Conservation (phyloP, 2,888 invertebrate species). For the Spisula subtruncata region DNA sequence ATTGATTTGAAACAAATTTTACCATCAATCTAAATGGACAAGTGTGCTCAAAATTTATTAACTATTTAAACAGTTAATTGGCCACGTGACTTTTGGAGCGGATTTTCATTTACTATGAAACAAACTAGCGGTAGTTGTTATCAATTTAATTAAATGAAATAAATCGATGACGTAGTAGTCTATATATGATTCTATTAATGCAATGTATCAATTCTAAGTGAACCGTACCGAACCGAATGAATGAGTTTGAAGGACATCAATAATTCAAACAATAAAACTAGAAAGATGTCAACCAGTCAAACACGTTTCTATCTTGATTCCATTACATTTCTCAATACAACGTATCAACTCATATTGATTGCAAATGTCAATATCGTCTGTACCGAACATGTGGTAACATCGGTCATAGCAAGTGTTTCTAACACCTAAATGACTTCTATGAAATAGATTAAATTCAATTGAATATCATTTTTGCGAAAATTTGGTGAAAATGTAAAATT, state of each 20-base stretch:
- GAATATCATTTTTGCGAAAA: not conserved
- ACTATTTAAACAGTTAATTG: too few species aligned
- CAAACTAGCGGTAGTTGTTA: too few species aligned
- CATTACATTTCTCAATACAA: not conserved
- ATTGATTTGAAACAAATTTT: too few species aligned
- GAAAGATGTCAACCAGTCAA: not conserved
- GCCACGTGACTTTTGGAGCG: too few species aligned
- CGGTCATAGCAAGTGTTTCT: not conserved
- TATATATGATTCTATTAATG: too few species aligned
- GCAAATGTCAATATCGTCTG: not conserved
- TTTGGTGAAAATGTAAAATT: not conserved
- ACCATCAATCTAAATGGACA: too few species aligned
- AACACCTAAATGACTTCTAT: not conserved
- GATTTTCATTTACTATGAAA: too few species aligned
- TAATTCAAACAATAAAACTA: not conserved
- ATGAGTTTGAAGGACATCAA: not conserved
- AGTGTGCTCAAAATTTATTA: not conserved
- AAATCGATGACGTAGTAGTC: too few species aligned
- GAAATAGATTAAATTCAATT: not conserved
- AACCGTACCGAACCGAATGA: not conserved
- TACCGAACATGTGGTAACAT: not conserved
- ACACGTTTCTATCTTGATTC: not conserved
- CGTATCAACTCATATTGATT: not conserved
- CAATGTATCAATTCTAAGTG: not conserved
- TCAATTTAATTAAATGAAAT: too few species aligned